These are phyloP conservation scores for Gadus macrocephalus DNA, from an alignment of 2,113 vertebrate genomes.

Conservation along the genomic window DNA sequence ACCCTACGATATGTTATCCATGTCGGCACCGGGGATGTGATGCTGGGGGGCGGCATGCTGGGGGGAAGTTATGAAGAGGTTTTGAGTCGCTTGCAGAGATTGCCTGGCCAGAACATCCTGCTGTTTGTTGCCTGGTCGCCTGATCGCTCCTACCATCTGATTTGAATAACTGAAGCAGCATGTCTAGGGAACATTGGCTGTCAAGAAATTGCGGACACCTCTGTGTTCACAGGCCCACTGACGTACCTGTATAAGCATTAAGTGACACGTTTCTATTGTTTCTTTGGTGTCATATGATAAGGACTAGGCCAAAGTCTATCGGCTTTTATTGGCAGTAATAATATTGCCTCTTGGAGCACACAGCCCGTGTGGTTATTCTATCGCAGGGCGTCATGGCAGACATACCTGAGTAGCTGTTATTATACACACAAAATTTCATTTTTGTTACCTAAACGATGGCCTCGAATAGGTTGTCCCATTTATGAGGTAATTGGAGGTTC, in stretches of 20 bases:
- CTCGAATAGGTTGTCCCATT: too few relatives aligned
- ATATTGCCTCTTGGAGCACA: background rate
- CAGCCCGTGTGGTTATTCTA: background rate
- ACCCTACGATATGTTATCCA: too few relatives aligned
- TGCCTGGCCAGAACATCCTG: background rate
- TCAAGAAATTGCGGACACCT: too few relatives aligned
- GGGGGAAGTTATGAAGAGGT: background rate
- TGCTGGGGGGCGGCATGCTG: background rate
- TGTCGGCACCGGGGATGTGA: background rate
- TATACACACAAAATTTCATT: too few relatives aligned
- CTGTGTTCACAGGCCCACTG: background rate
- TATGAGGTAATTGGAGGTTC: too few relatives aligned
- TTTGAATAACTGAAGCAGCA: constrained; percentile 56
- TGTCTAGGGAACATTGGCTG: constrained; percentile 44
- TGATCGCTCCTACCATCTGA: constrained; percentile 33
- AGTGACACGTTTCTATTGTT: background rate
- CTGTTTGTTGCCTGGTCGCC: constrained; percentile 31
- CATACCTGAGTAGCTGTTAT: too few relatives aligned
- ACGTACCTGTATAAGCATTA: background rate
- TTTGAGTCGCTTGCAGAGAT: constrained; percentile 43
- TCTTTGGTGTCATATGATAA: background rate
- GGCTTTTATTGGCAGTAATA: constrained; percentile 51
- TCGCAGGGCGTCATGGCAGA: background rate
- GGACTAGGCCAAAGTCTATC: constrained; percentile 57
- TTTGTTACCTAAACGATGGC: too few relatives aligned